phyloP scores from a whole-genome alignment of 1,140 invertebrate species.

The Atta cephalotes region DNA sequence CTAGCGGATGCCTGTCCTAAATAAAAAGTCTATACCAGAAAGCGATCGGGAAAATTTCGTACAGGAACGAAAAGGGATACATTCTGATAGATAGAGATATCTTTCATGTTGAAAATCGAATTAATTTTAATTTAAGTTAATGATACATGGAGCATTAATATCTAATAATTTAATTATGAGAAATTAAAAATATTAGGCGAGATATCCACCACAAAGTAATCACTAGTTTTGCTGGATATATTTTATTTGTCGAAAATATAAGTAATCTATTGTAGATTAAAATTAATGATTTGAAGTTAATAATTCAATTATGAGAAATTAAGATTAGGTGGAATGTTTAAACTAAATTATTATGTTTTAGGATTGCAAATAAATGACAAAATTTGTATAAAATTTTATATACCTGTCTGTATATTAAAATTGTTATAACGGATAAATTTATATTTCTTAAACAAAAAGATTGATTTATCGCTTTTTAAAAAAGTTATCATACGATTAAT shows the following conservation, averaged over 20 bases:
- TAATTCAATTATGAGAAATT: neutral
- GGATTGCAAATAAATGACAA: neutral
- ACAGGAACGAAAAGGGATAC: neutral
- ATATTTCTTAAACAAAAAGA: neutral
- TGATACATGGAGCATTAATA: neutral
- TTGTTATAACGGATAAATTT: neutral
- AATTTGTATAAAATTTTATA: constrained; percentile 1
- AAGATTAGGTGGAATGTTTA: neutral
- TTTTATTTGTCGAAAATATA: no score
- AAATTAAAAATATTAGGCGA: no score
- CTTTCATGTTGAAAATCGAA: neutral
- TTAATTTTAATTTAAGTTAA: neutral
- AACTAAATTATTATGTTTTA: neutral
- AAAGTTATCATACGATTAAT: neutral
- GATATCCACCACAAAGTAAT: no score
- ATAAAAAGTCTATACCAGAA: neutral
- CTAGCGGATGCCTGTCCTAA: neutral
- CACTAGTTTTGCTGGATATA: no score
- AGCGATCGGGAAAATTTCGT: neutral
- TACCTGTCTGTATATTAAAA: neutral
- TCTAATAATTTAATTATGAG: neutral
- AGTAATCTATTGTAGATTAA: no score
- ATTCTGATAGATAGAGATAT: neutral
- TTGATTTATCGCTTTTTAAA: neutral
- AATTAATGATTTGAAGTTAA: no score